Evolutionary conservation across 2,113 vertebrate genomes (phyloP).

Genomic region (Myrmecobius fasciatus): DNA sequence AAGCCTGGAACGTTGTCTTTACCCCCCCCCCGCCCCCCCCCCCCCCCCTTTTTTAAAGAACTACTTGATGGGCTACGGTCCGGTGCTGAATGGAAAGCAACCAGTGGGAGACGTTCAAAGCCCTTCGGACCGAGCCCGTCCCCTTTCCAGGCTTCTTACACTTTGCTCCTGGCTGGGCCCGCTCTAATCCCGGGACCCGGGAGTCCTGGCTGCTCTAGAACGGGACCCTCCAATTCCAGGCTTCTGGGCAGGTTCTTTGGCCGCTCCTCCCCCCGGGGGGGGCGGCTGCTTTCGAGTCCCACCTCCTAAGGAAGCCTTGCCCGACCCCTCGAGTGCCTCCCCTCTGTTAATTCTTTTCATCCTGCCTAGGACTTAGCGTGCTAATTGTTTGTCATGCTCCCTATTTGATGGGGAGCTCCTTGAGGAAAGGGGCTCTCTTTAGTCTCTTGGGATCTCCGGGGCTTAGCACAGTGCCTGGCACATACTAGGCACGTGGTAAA

Average conservation of each 20-base stretch:
- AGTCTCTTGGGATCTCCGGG: neutral
- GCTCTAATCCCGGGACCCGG: neutral
- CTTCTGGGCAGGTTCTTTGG: neutral
- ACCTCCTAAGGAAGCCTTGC: neutral
- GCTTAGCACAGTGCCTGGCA: neutral
- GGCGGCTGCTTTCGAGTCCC: neutral
- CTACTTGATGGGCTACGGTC: neutral
- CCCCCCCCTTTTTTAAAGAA: neutral
- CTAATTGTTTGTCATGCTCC: neutral
- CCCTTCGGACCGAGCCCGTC: neutral
- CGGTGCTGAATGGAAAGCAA: neutral
- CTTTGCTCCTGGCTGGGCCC: too few relatives aligned
- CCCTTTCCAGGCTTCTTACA: neutral
- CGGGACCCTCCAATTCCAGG: neutral
- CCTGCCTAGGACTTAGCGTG: fast-evolving
- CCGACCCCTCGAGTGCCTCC: neutral
- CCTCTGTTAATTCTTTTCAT: neutral
- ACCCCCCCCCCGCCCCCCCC: too few relatives aligned
- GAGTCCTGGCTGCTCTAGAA: neutral
- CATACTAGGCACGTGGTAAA: neutral
- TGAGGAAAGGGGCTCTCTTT: neutral
- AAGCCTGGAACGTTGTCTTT: conserved; percentile 62
- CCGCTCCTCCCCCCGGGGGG: neutral
- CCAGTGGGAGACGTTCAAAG: neutral
- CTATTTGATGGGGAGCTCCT: neutral